Conservation (phyloP, 2,888 invertebrate genomes). For the Operophtera brumata region DNA sequence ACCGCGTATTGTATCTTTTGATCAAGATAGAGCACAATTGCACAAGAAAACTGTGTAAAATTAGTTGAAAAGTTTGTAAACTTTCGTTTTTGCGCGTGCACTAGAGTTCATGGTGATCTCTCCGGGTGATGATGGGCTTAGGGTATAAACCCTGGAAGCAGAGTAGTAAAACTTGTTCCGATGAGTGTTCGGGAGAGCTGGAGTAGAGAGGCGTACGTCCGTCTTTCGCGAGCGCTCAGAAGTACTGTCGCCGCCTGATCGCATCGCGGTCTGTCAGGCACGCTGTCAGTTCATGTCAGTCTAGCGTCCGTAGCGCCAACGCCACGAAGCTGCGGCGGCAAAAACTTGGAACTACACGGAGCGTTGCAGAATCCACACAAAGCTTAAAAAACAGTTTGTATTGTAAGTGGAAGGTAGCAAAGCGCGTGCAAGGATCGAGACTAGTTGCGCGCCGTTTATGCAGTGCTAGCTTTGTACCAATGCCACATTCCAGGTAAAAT, state of each 20-base stretch:
- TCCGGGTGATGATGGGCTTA: constrained; percentile 33
- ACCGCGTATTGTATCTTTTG: constrained; percentile 60
- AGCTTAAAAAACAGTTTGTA: constrained; percentile 16
- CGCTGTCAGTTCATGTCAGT: no score
- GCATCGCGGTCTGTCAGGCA: no score
- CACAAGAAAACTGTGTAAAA: constrained; percentile 59
- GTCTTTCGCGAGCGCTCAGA: constrained; percentile 53
- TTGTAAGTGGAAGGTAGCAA: constrained; percentile 25
- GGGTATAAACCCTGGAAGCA: constrained; percentile 37
- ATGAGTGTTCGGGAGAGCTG: constrained; percentile 42
- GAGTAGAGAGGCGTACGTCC: constrained; percentile 56
- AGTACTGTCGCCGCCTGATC: constrained; percentile 58
- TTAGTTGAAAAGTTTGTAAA: constrained; percentile 47
- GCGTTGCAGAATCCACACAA: constrained; percentile 46
- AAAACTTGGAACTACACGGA: constrained; percentile 53
- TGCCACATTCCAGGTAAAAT: constrained; percentile 20
- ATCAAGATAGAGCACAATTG: constrained; percentile 67
- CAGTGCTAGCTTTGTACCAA: constrained; percentile 24
- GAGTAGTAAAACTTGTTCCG: constrained; percentile 72
- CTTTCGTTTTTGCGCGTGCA: constrained; percentile 46
- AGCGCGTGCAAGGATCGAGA: constrained; percentile 55
- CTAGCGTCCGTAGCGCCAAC: constrained; percentile 33
- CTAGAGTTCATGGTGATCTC: constrained; percentile 61
- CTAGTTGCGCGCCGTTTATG: constrained; percentile 46
- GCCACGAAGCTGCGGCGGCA: constrained; percentile 56